Evolutionary conservation across 2,888 invertebrate genomes (phyloP), one percentile per base, ranked within the genome.

Genomic region (Argyresthia goedartella): DNA sequence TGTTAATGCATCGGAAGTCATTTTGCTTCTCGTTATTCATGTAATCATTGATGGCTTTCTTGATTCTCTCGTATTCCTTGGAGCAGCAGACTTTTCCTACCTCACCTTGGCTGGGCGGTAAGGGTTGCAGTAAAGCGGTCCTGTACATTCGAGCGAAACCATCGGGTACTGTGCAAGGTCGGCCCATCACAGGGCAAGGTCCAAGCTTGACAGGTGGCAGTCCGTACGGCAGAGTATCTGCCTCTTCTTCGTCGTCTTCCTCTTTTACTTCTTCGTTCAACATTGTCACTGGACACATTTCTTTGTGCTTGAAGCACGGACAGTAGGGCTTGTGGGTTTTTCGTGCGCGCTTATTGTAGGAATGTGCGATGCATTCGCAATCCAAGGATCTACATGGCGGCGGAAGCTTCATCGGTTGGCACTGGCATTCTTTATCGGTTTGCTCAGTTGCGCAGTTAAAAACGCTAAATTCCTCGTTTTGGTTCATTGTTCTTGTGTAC

Each of bases 1-100:
- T 73, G 57, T 84, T 85, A 1, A 84, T 54, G 54, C 86, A 86
- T 57, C 84, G 73, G 53, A 62, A 74, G 56, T 86, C 85, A 50
- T 75, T 57, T 3, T 72, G 74, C 59, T 82, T 82, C 45, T 80
- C 76, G 51, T 74, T 56, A 53, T 68, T 76, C 73, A 77, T 76
- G 49, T 84, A 85, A 39, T 81, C 79, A 53, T 72, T 74, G 8
- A 86, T 63, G 1, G 81, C 82, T 55, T 77, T 81, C 66, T 78
- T 85, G 51, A 86, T 81, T 64, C 84, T 71, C 53, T 85, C 76
- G 51, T 71, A 86, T 59, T 86, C 85, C 58, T 78, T 84, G 1
- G 86, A 82, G 59, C 86, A 86, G 57, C 86, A 86, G 8, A 86
- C 73, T 70, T 85, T 85, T 7, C 85, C 85, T 2, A 78, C 78